Base-by-base conservation (phyloP, 53 echinoderm and acorn worm genomes). In the Holothuria leucospilota region DNA sequence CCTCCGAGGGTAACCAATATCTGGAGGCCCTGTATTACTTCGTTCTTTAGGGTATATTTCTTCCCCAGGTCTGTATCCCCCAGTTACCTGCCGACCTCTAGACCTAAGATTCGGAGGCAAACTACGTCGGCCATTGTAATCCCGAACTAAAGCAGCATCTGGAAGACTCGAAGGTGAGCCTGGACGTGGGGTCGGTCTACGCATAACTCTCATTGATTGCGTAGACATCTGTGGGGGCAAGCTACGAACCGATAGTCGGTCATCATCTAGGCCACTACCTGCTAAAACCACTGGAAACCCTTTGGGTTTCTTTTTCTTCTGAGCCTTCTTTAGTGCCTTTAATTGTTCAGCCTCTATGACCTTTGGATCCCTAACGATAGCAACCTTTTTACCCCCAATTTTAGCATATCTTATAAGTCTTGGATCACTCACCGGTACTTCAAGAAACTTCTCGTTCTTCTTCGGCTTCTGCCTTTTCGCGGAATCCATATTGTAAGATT, bases 381-480 rank as follows among this genome's bases (percentile, higher is more conserved):
- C 84, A 26, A 83, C 84, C 68, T 64, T 83, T 67, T 83, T 83
- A 42, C 9, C 13, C 5, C 84, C 84, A 83, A 83, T 83, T 51
- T 83, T 83, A 83, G 84, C 84, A 67, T 42, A 83, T 42, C 84
- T 62, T 46, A 83, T 27, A 5, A 28, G 84, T 38, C 40, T 42
- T 51, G 84, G 84, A 42, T 83, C 84, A 83, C 84, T 83, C 84
- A 83, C 84, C 84, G 84, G 84, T 41, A 83, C 65, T 67, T 83
- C 65, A 28, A 83, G 42, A 3, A 27, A 18, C 65, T 62, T 62
- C 62, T 39, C 21, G 11, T 83, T 83, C 67, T 83, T 83, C 68
- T 66, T 66, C 28, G 28, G n/a, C 49, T 64, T 64, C n/a, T 26
- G 42, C 8, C 56, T 80, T 26, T 58, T 81, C 38, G 30, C 25